Base-by-base conservation (phyloP, 2,888 invertebrate species). In the Machimus atricapillus region DNA sequence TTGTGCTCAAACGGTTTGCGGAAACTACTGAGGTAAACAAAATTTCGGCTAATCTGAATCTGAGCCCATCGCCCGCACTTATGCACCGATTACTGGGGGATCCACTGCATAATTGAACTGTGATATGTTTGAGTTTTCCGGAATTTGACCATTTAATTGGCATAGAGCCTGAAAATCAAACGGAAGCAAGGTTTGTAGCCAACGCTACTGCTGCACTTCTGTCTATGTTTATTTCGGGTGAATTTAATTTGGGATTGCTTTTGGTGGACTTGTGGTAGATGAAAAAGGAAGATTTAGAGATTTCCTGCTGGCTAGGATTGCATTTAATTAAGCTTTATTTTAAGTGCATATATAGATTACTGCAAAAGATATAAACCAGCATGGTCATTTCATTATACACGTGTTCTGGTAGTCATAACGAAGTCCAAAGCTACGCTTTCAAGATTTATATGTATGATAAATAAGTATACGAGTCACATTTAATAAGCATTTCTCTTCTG, bases 41-140 rank as follows among this genome's bases (percentile, higher is more conserved):
- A 78, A 78, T 78, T 78, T 78, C 19, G 46, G 78, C 78, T 78
- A 78, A 78, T 78, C 78, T 43, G 23, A 78, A 78, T 78, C 78
- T 23, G 78, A 78, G 37, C 43, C 78, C 78, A 23, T 23, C 19
- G n/a, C 78, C 43, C 40, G 34, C 78, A 78, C 78, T 78, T 40
- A 78, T 78, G 78, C 78, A 78, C n/a, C 78, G 78, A 78, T 78
- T 78, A 78, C 40, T 19, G 23, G 40, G 37, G 43, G 78, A 78
- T 78, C 43, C 78, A 43, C 4, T 78, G 78, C 43, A 78, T 78
- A 78, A 78, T 78, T 78, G 78, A 78, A 78, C 43, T 66, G 66
- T 23, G 40, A 78, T 78, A 43, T 78, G 43, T 19, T 78, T 23
- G 78, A 78, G 43, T 78, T 78, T 78, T 78, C 40, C 43, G 78